These are phyloP conservation scores for Fulica atra DNA, from an alignment of 2,113 vertebrate species.

Conservation along the genomic window DNA sequence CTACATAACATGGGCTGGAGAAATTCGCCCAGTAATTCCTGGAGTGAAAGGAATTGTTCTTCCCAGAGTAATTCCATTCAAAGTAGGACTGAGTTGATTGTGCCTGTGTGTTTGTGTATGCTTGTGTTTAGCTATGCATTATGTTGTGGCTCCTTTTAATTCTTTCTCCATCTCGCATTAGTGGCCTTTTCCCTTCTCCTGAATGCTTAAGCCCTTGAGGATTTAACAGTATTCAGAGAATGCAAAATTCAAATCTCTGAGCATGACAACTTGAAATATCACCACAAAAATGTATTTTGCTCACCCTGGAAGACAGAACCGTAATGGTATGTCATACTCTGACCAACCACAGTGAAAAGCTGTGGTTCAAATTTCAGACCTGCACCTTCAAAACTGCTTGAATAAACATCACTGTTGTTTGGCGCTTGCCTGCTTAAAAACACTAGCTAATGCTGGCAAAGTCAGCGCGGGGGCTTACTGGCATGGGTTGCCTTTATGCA, in stretches of 20 bases:
- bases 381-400: background rate
- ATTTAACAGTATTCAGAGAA: constrained; percentile 10
- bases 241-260: background rate
- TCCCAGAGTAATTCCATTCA: background rate
- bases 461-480: background rate
- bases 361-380: background rate
- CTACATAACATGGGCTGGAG: constrained; percentile 51
- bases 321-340: background rate
- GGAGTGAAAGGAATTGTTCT: constrained; percentile 47
- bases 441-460: background rate
- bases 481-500: background rate
- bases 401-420: background rate
- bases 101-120: background rate
- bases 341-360: background rate
- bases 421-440: background rate
- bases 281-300: background rate
- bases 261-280: background rate
- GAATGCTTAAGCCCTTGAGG: background rate
- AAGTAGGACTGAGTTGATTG: background rate
- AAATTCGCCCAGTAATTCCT: constrained; percentile 55
- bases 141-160: background rate
- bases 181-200: background rate
- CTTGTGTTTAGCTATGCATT: background rate
- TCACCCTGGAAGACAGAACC: background rate
- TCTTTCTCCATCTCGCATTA: constrained; percentile 1